Base-by-base conservation (phyloP, 2,888 invertebrate species). In the Gortyna flavago region DNA sequence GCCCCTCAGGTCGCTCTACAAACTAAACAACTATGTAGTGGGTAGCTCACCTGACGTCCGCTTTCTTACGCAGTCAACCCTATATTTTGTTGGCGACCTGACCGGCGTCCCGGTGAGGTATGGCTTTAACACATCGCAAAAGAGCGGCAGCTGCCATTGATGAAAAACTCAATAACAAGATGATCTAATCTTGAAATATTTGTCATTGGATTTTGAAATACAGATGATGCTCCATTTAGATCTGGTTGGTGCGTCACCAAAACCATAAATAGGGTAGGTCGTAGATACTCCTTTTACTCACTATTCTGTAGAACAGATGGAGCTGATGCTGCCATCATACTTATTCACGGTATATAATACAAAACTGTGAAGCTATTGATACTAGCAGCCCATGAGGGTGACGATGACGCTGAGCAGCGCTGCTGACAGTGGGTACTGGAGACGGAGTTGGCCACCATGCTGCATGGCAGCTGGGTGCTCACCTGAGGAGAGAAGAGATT, bases 381-480 rank as follows among this genome's bases (percentile, higher is more conserved):
- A 96, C 95, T 96, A 96, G 95, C 96, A 96, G 74, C 97, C 97
- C 93, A 96, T 96, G 8, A 97, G 89, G 1, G 97, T 97, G 68
- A 98, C 97, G 83, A 98, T 96, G 85, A 97, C 97, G 94, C 98
- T 98, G 85, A 98, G 97, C 57, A 98, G 97, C 83, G 98, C 97
- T 66, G 98, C 98, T 74, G 97, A 97, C 61, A 98, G 95, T 0
- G 98, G 98, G 91, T 98, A 98, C 90, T 98, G 97, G 67, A 98
- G 97, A 54, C 97, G 97, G 59, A 98, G 96, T 91, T 98, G 97
- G 0, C 97, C 97, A 89, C 98, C 98, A 88, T 98, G 98, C 93
- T 98, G 98, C 98, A 98, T 98, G 66, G 98, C 98, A 72, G 98
- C 98, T 88, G 98, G 98, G 94, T 98, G 98, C 94, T 98, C 98